Conservation (phyloP, 1,140 invertebrate species). For the Kradibia gibbosae region DNA sequence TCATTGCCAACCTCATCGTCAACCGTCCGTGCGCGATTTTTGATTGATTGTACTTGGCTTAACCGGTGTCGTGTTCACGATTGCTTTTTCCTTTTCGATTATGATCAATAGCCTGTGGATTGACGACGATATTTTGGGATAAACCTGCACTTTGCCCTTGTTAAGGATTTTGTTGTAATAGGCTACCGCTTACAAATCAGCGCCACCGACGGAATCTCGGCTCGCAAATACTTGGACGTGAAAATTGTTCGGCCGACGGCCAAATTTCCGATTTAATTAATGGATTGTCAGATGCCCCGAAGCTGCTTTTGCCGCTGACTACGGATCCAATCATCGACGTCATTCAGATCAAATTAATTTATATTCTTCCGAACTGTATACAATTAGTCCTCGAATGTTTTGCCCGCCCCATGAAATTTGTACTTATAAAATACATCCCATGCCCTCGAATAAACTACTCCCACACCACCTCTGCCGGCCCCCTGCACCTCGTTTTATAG, state of each 20-base stretch:
- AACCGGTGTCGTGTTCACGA: not conserved
- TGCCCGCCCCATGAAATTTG: not conserved
- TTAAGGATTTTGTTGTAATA: constrained; percentile 26
- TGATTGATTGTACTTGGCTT: constrained; percentile 40
- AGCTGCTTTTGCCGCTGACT: not conserved
- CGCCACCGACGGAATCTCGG: not conserved
- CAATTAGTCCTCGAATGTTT: not conserved
- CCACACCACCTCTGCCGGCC: no score
- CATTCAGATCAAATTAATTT: constrained; percentile 18
- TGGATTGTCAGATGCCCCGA: not conserved
- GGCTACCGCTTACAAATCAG: not conserved
- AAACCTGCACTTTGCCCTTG: constrained; percentile 12
- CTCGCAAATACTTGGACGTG: constrained; percentile 1
- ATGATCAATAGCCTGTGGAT: constrained; percentile 35
- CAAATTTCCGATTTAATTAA: constrained; percentile 27
- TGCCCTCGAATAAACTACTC: not conserved
- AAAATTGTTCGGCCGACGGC: not conserved
- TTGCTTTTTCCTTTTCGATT: constrained; percentile 6
- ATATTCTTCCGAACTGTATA: not conserved
- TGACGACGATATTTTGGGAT: constrained; percentile 35
- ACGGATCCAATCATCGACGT: not conserved
- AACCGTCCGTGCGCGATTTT: constrained; percentile 18
- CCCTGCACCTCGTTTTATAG: not conserved
- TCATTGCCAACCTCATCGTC: no score
- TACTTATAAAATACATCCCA: constrained; percentile 4